Conservation (phyloP, 1,140 invertebrate genomes). For the Zaprionus inermis region DNA sequence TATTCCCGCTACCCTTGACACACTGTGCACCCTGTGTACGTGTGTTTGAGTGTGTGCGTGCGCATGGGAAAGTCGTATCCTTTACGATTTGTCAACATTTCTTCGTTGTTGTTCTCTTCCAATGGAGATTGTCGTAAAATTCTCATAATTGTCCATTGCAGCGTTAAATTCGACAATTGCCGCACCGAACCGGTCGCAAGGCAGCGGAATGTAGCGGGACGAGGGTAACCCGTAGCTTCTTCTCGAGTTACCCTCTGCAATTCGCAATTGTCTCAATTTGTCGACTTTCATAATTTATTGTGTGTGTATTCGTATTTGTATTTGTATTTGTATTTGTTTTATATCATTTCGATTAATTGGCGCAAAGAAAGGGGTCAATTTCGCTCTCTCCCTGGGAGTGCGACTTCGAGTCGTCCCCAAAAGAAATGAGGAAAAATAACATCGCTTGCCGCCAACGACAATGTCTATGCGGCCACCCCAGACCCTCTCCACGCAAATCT, state of each 20-base stretch:
- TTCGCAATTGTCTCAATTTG: slow-evolving; percentile 59
- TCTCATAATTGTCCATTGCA: slow-evolving; percentile 75
- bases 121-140: slow-evolving; percentile 77
- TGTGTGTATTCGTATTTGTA: slow-evolving; percentile 35
- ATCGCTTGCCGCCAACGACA: slow-evolving; percentile 53
- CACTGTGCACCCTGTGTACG: slow-evolving; percentile 3
- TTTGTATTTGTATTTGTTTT: slow-evolving; percentile 65
- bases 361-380: slow-evolving; percentile 30
- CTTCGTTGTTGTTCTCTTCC: slow-evolving; percentile 49
- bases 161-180: slow-evolving; percentile 73
- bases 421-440: slow-evolving; percentile 39
- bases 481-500: slow-evolving; percentile 54
- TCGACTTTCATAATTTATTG: slow-evolving; percentile 54
- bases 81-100: slow-evolving; percentile 77
- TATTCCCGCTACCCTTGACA: not conserved
- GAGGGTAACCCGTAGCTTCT: slow-evolving; percentile 26
- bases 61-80: slow-evolving; percentile 38
- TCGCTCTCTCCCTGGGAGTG: slow-evolving; percentile 6
- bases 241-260: slow-evolving; percentile 30
- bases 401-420: slow-evolving; percentile 21
- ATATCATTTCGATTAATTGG: slow-evolving; percentile 72
- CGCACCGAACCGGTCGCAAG: slow-evolving; percentile 10
- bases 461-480: slow-evolving; percentile 37
- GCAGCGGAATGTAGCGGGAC: slow-evolving; percentile 5
- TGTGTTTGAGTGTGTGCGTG: not conserved